phyloP scores from a whole-genome alignment of 2,797 vertebrate species.

The Darevskia mixta region DNA sequence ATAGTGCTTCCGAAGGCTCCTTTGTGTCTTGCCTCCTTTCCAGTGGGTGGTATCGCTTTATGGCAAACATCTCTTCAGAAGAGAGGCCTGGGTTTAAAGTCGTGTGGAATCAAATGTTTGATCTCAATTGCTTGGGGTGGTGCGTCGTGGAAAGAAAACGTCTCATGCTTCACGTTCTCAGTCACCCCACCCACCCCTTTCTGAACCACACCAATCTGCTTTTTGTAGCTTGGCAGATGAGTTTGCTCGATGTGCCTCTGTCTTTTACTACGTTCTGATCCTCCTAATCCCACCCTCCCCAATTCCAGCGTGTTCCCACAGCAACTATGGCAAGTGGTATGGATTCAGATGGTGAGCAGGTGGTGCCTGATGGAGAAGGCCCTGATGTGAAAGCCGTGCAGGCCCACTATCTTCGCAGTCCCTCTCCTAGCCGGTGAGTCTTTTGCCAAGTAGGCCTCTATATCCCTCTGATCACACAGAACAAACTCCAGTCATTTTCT shows the following conservation, averaged over 20 bases:
- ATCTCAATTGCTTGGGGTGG: background rate
- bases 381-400: slow-evolving; percentile 81
- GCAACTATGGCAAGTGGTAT: slow-evolving; percentile 75
- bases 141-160: slow-evolving; percentile 2
- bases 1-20: background rate
- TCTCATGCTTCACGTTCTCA: slow-evolving; percentile 34
- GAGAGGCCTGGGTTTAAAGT: background rate
- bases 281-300: background rate
- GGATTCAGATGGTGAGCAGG: slow-evolving; percentile 77
- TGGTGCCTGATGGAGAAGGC: slow-evolving; percentile 76
- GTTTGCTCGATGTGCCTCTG: background rate
- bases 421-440: slow-evolving; percentile 89
- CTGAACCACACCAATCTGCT: background rate
- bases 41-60: background rate
- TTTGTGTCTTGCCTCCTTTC: background rate
- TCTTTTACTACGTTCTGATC: background rate
- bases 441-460: fast-evolving
- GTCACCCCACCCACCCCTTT: background rate
- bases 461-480: fast-evolving
- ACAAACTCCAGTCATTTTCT: background rate
- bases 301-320: background rate
- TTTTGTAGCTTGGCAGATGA: background rate
- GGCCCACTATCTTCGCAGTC: slow-evolving; percentile 91
- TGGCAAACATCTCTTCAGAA: slow-evolving; percentile 43
- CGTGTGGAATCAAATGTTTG: background rate